Percentiles rank a stretch among this genome's conserved stretches.
These are phyloP conservation scores for Channa striata DNA, from an alignment of 2,797 vertebrate species.

Conservation along the genomic window DNA sequence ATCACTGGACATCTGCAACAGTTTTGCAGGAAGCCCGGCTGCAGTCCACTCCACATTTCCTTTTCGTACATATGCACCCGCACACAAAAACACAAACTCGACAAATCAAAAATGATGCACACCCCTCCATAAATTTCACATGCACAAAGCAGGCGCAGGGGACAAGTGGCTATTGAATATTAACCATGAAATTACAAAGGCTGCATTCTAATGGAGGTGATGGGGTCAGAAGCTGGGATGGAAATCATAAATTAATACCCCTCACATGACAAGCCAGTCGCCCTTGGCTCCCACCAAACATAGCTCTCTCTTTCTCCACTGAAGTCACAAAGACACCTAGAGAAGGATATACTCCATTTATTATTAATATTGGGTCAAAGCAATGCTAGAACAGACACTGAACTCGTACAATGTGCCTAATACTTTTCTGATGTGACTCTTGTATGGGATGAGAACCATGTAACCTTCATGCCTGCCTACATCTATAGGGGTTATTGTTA, in stretches of 20 bases:
- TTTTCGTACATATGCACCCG: constrained; percentile 47
- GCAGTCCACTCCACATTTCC: constrained; percentile 55
- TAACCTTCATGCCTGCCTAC: constrained; percentile 73
- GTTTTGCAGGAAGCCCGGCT: constrained; percentile 71
- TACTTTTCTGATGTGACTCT: constrained; percentile 71
- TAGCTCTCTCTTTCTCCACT: constrained; percentile 61
- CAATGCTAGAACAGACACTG: constrained; percentile 71
- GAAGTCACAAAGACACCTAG: constrained; percentile 76
- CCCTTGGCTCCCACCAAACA: constrained; percentile 80
- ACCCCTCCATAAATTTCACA: constrained; percentile 76
- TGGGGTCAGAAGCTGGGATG: constrained; percentile 86
- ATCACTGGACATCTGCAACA: constrained; percentile 80
- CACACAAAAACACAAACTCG: constrained; percentile 52
- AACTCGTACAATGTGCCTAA: constrained; percentile 73
- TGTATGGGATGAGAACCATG: constrained; percentile 57
- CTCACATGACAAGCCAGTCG: constrained; percentile 83
- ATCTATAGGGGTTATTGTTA: constrained; percentile 59
- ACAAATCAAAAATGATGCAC: constrained; percentile 72
- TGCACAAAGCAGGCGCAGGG: constrained; percentile 82
- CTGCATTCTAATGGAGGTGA: constrained; percentile 89
- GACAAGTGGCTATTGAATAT: constrained; percentile 90
- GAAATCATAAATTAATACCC: constrained; percentile 90
- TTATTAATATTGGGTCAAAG: constrained; percentile 86
- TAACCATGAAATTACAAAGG: constrained; percentile 90
- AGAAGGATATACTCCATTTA: constrained; percentile 77